Evolutionary conservation across 2,888 invertebrate species (phyloP).

Genomic region (Dastarcus helophoroides): DNA sequence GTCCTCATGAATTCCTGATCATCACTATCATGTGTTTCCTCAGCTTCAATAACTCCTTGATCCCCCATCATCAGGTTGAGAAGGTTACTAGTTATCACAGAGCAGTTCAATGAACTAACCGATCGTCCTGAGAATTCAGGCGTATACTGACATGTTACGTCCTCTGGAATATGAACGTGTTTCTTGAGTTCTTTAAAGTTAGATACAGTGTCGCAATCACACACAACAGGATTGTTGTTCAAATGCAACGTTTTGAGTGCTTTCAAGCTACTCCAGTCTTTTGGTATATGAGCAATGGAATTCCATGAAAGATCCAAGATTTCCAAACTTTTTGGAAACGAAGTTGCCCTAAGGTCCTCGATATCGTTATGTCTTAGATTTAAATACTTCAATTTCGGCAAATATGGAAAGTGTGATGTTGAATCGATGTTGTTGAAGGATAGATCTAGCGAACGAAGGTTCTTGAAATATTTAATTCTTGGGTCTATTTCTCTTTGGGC

Average conservation of each 20-base stretch:
- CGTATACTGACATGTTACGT: slow-evolving; percentile 27
- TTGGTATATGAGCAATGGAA: slow-evolving; percentile 45
- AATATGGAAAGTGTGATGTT: slow-evolving; percentile 16
- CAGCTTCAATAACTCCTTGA: too few species aligned
- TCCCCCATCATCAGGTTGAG: slow-evolving; percentile 16
- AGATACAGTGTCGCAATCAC: slow-evolving; percentile 56
- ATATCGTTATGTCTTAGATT: slow-evolving; percentile 28
- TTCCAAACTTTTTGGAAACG: slow-evolving; percentile 28
- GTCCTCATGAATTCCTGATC: slow-evolving; percentile 6
- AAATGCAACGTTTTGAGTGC: slow-evolving; percentile 52
- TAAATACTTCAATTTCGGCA: slow-evolving; percentile 27
- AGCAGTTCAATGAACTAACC: slow-evolving; percentile 21
- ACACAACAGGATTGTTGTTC: slow-evolving; percentile 56
- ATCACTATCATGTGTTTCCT: slow-evolving; percentile 12
- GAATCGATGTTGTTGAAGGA: slow-evolving; percentile 24
- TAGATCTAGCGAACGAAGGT: slow-evolving; percentile 27
- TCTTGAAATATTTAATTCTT: slow-evolving; percentile 29
- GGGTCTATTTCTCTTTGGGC: slow-evolving; percentile 26
- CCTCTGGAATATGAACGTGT: slow-evolving; percentile 24
- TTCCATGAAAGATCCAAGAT: slow-evolving; percentile 51
- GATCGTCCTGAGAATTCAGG: slow-evolving; percentile 24
- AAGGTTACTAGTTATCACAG: slow-evolving; percentile 14
- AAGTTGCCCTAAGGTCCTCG: slow-evolving; percentile 22
- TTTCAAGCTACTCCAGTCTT: slow-evolving; percentile 43
- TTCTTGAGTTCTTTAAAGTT: slow-evolving; percentile 53